A percentile compares a stretch with the other conserved stretches of the same genome.
These are phyloP conservation scores for Gymnocypris eckloni DNA, from an alignment of 2,797 vertebrate species.

Conservation along the genomic window DNA sequence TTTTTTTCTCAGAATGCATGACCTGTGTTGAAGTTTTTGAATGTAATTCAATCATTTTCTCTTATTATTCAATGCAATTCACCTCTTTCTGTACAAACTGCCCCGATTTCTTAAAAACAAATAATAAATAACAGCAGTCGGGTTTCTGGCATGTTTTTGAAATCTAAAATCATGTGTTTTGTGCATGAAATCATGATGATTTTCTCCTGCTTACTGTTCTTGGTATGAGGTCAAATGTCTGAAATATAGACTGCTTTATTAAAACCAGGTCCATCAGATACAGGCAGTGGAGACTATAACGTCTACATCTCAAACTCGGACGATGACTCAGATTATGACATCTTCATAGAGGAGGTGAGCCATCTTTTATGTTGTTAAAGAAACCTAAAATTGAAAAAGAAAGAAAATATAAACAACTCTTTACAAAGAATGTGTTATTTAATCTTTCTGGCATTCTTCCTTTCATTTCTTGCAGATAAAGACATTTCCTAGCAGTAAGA, in stretches of 20 bases:
- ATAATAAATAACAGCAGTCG: not conserved
- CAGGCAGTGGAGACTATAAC: constrained; percentile 84
- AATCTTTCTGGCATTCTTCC: not conserved
- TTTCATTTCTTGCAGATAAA: constrained; percentile 76
- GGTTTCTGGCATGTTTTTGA: not conserved
- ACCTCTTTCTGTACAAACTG: not conserved
- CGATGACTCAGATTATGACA: constrained; percentile 90
- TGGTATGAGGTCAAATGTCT: not conserved
- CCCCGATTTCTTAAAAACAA: not conserved
- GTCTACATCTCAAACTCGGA: constrained; percentile 77
- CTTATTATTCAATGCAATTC: not conserved
- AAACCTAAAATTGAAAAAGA: not conserved
- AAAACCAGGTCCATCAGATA: constrained; percentile 79
- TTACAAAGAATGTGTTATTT: not conserved
- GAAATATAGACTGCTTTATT: constrained; percentile 4
- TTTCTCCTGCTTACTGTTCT: not conserved
- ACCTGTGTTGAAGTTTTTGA: not conserved
- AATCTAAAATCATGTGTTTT: not conserved
- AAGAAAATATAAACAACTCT: not conserved
- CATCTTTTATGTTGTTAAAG: not conserved
- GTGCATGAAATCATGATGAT: not conserved
- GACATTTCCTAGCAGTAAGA: constrained; percentile 77
- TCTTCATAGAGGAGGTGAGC: constrained; percentile 91
- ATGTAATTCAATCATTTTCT: not conserved
- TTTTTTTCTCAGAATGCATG: not conserved